Evolutionary conservation across 1,140 invertebrate species (phyloP), one percentile per base, ranked within the genome.

Genomic region (Rhagoletis zephyria): DNA sequence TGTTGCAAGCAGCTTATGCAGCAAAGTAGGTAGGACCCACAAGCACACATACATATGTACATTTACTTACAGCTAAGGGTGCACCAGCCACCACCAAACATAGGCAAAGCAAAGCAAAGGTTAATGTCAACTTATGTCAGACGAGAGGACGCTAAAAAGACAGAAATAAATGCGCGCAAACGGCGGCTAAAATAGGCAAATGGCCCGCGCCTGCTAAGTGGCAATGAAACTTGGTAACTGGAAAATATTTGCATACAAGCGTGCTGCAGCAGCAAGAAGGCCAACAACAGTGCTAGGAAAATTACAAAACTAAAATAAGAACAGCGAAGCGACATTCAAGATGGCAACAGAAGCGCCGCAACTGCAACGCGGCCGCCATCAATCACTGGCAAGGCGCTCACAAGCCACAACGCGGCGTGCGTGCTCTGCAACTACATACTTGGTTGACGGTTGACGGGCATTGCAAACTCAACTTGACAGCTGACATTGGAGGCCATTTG

Each of bases 51-150:
- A 1, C 30, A 30, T 30, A 30, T 30, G 30, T 1, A 30, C 30
- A 30, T 30, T 0, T 30, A 30, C 30, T 30, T 30, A 30, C 30
- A 30, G 30, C 30, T 30, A 30, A 30, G 30, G 30, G 30, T 1
- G 30, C 30, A 30, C 30, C 30, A 30, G 30, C 30, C 30, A 30
- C 30, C 30, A 30, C 30, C 30, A 30, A 30, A 30, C 65, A 40
- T 10, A 67, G 10, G 64, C 70, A 16, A 70, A 74, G 70, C 70
- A 48, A 67, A 67, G 30, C 65, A 42, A 74, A 74, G 70, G 70
- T 74, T 74, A 74, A 74, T 74, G 70, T 74, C 70, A 74, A 74
- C 70, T 74, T 48, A 74, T 74, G 70, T 74, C 70, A 48, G 42
- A 1, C 7, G 45, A 12, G 5, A 74, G 70, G 42, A 42, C 70